Percentiles rank a stretch among this genome's conserved stretches.
These are phyloP conservation scores for Orchesella cincta DNA, from an alignment of 1,140 invertebrate species.

Conservation along the genomic window DNA sequence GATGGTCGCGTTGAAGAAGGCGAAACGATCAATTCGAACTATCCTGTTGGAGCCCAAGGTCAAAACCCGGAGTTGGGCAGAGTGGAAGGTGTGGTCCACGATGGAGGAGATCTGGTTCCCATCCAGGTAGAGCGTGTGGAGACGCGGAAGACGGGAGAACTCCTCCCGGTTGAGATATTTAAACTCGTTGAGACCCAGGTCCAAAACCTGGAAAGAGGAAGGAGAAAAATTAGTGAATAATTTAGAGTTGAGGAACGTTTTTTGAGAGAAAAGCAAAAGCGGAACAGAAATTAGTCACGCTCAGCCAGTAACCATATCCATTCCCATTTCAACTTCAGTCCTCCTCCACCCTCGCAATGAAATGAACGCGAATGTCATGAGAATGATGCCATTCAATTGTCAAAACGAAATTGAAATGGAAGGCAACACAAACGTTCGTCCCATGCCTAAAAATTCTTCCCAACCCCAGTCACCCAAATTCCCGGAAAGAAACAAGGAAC, in stretches of 20 bases:
- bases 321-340: too few species aligned
- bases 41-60: slow-evolving; percentile 71
- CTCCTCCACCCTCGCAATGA: too few species aligned
- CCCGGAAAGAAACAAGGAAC: too few species aligned
- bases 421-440: too few species aligned
- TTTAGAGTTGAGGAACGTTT: background rate
- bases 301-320: too few species aligned
- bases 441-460: too few species aligned
- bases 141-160: slow-evolving; percentile 65
- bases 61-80: slow-evolving; percentile 59
- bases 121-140: slow-evolving; percentile 70
- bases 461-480: too few species aligned
- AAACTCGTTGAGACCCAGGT: slow-evolving; percentile 75
- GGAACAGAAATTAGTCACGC: too few species aligned
- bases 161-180: slow-evolving; percentile 74
- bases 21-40: slow-evolving; percentile 58
- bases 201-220: slow-evolving; percentile 62
- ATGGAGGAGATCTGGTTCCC: slow-evolving; percentile 58
- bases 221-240: background rate
- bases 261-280: background rate
- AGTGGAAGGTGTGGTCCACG: slow-evolving; percentile 71
- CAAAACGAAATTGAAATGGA: too few species aligned
- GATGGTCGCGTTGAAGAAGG: slow-evolving; percentile 62
- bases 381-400: too few species aligned
- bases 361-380: too few species aligned